These are phyloP conservation scores for Chrysomallon squamiferum DNA, from an alignment of 1,140 invertebrate species.

Conservation along the genomic window DNA sequence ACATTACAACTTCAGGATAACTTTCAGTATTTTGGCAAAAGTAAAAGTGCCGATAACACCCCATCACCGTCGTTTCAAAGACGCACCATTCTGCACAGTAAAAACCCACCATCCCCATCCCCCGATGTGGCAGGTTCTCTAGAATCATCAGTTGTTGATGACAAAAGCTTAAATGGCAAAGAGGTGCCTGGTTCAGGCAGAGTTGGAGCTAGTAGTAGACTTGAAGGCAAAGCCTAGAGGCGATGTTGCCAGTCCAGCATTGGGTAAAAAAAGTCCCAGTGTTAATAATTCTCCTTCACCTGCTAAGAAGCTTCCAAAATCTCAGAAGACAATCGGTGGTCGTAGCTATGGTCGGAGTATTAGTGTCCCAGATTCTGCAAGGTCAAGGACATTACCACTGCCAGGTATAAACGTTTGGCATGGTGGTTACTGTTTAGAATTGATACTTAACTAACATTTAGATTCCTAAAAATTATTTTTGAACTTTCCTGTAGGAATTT, in stretches of 20 bases:
- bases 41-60: not conserved
- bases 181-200: too few species aligned
- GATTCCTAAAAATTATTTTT: too few species aligned
- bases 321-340: not conserved
- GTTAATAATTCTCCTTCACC: not conserved
- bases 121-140: too few species aligned
- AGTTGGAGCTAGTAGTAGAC: too few species aligned
- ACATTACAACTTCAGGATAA: not conserved
- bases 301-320: not conserved
- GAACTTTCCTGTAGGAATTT: too few species aligned
- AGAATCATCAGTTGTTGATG: too few species aligned
- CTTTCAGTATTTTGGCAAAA: slow-evolving; percentile 1
- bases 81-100: too few species aligned
- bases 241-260: not conserved
- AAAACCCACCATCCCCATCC: too few species aligned
- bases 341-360: not conserved
- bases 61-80: not conserved
- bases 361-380: slow-evolving; percentile 13
- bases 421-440: too few species aligned
- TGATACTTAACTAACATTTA: too few species aligned
- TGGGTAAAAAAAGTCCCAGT: not conserved
- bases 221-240: too few species aligned
- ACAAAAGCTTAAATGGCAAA: too few species aligned
- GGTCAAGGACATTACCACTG: slow-evolving; percentile 26
- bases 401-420: slow-evolving; percentile 25